Base-by-base conservation (phyloP, 1,140 invertebrate species). In the Mesaphorura yosii region DNA sequence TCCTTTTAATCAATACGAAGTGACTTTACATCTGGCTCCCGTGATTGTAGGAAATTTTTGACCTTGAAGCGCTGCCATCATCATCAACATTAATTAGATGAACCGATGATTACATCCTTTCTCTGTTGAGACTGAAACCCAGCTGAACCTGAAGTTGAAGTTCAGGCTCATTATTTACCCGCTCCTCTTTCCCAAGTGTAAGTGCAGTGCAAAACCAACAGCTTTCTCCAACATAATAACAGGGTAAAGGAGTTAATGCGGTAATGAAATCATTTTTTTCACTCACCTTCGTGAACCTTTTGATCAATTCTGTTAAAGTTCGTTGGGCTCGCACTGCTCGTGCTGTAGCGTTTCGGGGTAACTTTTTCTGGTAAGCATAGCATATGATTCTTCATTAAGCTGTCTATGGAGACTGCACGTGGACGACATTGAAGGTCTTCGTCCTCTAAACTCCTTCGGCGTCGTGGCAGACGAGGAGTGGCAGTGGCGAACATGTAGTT, bases 401-500 rank as follows among this genome's bases (percentile, higher is more conserved):
- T 52, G 37, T 57, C 55, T 25, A 57, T 52, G 29, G 42, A 47
- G 7, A 40, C 47, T 12, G 55, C 51, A 3, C 55, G 34, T n/a
- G 49, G 42, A 4, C 55, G 41, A 28, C 5, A 3, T 23, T 22
- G 44, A 5, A 51, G 29, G 20, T 57, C 55, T 37, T 57, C 55
- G 22, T 25, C 34, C 37, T 57, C 55, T 15, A 57, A 44, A 37
- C 55, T 57, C 15, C 49, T 29, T 15, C 49, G 48, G 20, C 54
- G 39, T 4, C 53, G 12, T n/a, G 38, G 39, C 15, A 42, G 29
- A 10, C 28, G 10, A 5, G 53, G 53, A 5, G 53, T 54, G 5
- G 20, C 51, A 76, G 76, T 26, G 76, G 73, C 17, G 31, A 48
- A 48, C 5, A 31, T 5, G 19, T 20, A n/a, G 19, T 48, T 31